These are phyloP conservation scores for Pangasianodon gigas DNA, from an alignment of 2,113 vertebrate species.

Conservation along the genomic window DNA sequence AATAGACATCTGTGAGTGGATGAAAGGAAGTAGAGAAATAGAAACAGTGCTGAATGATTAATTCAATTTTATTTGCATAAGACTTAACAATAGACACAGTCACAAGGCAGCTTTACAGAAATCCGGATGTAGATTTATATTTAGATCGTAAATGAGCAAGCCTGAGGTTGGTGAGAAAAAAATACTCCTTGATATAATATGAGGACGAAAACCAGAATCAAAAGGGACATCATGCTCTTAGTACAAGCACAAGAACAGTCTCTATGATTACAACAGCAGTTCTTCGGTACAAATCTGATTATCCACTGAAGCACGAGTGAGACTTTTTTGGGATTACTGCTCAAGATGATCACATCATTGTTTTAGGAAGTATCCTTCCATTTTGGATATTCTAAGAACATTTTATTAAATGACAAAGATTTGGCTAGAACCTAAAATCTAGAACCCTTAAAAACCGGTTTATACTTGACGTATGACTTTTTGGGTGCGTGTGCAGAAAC, in stretches of 20 bases:
- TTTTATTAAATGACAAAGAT: too few species aligned
- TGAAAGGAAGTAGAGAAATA: neutral
- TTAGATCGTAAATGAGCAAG: neutral
- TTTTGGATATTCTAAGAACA: too few species aligned
- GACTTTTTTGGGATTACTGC: neutral
- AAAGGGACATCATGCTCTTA: too few species aligned
- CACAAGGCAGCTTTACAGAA: neutral
- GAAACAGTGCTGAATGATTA: neutral
- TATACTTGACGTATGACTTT: too few species aligned
- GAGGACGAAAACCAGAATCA: neutral
- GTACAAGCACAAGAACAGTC: too few species aligned
- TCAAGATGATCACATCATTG: too few species aligned
- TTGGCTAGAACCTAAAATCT: too few species aligned
- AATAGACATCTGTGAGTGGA: slow-evolving; percentile 85
- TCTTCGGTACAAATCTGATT: neutral
- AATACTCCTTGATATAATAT: neutral
- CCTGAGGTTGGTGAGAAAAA: neutral
- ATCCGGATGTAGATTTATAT: neutral
- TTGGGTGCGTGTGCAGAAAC: too few species aligned
- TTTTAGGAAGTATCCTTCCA: too few species aligned
- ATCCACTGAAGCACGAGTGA: neutral
- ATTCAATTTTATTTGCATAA: neutral
- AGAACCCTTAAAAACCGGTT: too few species aligned
- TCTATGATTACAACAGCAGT: too few species aligned
- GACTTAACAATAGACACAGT: neutral